Percentiles rank a stretch among this genome's conserved stretches.
Conservation (phyloP, 2,888 invertebrate genomes). For the Synanthedon myopaeformis region DNA sequence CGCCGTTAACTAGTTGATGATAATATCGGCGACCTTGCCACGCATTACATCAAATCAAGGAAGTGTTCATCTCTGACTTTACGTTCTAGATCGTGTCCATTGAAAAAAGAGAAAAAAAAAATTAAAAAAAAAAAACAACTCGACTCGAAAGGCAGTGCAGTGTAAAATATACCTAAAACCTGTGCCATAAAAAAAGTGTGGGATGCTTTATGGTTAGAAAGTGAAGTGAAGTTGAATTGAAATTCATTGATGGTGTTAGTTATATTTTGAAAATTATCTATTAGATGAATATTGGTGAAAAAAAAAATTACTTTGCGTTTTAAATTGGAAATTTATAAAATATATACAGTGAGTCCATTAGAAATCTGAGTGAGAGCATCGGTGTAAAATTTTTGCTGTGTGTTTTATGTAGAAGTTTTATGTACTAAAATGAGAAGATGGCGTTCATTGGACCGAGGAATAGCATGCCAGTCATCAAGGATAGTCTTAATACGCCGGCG, state of each 20-base stretch:
- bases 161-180: not conserved
- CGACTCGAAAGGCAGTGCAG: not conserved
- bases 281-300: too few species aligned
- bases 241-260: constrained; percentile 4
- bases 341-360: too few species aligned
- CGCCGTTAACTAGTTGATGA: constrained; percentile 2
- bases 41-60: constrained; percentile 2
- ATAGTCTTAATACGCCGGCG: constrained; percentile 75
- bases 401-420: constrained; percentile 7
- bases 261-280: too few species aligned
- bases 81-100: not conserved
- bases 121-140: not conserved
- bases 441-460: constrained; percentile 72
- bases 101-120: not conserved
- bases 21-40: constrained; percentile 8
- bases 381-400: too few species aligned
- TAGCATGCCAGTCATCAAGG: constrained; percentile 74
- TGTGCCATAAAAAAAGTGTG: not conserved
- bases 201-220: not conserved
- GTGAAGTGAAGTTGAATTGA: constrained; percentile 2
- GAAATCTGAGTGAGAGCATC: too few species aligned
- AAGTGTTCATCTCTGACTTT: not conserved
- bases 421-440: constrained; percentile 54
- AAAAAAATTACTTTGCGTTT: too few species aligned
- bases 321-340: too few species aligned